Percentiles rank a stretch among this genome's conserved stretches.
phyloP scores from a whole-genome alignment of 2,888 invertebrate species.

The Trachelus troglodyta region DNA sequence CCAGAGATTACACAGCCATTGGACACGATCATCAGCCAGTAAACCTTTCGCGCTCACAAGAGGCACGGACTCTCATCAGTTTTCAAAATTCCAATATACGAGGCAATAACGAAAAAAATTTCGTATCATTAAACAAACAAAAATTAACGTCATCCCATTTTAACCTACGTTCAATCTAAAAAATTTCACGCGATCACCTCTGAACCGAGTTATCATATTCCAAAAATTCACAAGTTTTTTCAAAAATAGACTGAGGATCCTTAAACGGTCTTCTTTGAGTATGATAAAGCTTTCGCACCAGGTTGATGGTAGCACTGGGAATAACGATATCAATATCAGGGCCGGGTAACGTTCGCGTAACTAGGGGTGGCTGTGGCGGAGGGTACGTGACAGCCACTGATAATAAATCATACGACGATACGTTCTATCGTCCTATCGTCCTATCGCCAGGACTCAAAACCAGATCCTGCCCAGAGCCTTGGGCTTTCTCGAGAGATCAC shows the following conservation, averaged over 20 bases:
- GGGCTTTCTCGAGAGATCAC: conserved; percentile 48
- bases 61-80: neutral
- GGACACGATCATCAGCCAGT: conserved; percentile 13
- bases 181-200: neutral
- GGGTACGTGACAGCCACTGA: conserved; percentile 46
- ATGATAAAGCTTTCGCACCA: neutral
- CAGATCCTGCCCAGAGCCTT: conserved; percentile 48
- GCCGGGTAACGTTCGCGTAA: neutral
- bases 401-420: conserved; percentile 63
- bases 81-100: neutral
- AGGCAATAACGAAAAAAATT: neutral
- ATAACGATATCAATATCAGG: neutral
- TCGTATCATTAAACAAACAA: neutral
- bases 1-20: conserved; percentile 48
- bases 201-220: too few relatives aligned
- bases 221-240: too few relatives aligned
- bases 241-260: neutral
- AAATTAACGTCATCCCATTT: neutral
- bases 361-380: conserved; percentile 37
- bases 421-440: conserved; percentile 57
- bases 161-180: neutral
- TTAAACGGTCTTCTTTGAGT: neutral
- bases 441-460: conserved; percentile 41
- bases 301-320: neutral
- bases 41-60: neutral